phyloP scores from a whole-genome alignment of 1,140 invertebrate genomes.

The Pseudoatta argentina region DNA sequence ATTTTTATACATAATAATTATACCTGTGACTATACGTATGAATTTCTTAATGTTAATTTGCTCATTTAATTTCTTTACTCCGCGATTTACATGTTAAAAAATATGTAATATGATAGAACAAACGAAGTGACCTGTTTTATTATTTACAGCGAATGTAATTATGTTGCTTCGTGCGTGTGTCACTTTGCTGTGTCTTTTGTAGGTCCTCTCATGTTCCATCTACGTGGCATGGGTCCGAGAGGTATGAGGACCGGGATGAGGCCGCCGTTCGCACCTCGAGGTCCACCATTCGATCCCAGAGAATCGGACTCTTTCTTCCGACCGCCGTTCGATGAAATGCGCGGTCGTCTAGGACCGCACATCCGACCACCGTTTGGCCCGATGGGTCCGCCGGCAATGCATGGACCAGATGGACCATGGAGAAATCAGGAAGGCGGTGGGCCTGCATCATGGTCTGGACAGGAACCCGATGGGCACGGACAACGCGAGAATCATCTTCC shows the following conservation, averaged over 20 bases:
- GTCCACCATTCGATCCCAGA: constrained; percentile 82
- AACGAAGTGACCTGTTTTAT: constrained; percentile 1
- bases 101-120: neutral
- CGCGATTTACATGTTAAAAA: neutral
- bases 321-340: constrained; percentile 83
- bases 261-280: constrained; percentile 81
- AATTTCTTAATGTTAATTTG: neutral
- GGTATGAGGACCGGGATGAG: constrained; percentile 84
- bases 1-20: constrained; percentile 1
- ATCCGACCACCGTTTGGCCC: constrained; percentile 81
- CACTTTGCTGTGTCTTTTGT: constrained; percentile 39
- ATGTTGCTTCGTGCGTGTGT: constrained; percentile 20
- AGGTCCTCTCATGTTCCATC: constrained; percentile 87
- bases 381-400: constrained; percentile 75
- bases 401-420: constrained; percentile 74
- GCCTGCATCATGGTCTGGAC: constrained; percentile 73
- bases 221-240: constrained; percentile 85
- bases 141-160: constrained; percentile 21
- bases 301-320: constrained; percentile 82
- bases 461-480: constrained; percentile 68
- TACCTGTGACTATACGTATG: neutral
- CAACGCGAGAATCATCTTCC: constrained; percentile 72
- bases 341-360: constrained; percentile 78
- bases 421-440: constrained; percentile 78
- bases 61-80: neutral